Base-by-base conservation (phyloP, 2,888 invertebrate genomes). In the Chydorus sphaericus region DNA sequence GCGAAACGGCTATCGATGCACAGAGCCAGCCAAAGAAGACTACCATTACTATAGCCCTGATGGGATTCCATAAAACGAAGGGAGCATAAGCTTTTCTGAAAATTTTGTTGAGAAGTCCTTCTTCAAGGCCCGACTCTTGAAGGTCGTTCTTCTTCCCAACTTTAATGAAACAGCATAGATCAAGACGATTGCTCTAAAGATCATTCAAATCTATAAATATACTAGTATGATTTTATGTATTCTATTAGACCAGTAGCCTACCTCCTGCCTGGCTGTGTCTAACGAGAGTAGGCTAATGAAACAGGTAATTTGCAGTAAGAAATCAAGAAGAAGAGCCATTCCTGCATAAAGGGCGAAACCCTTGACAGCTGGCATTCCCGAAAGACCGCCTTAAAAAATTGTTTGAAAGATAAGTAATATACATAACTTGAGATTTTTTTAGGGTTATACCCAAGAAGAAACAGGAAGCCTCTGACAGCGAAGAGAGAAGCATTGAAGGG, bases 311-410 rank as follows among this genome's bases (percentile, higher is more conserved):
- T 96, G 94, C 58, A 98, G 79, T 58, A 97, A 65, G 71, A 98
- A 96, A 74, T 97, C 93, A 55, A 98, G 80, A 2, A 97, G 73
- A 50, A 99, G 77, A 14, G 98, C 97, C 73, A 91, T 82, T 57
- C 89, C 96, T 3, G 98, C 97, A 70, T 97, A 98, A 30, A 97
- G 74, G 20, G 96, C 94, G 74, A 98, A 99, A 0, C 93, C 90
- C 63, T 81, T 80, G 39, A 99, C 97, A 0, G 98, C 98, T 16
- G 98, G 98, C 94, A 98, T 97, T 68, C 89, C 86, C 2, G 91
- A 90, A 58, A 98, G 37, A 14, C 33, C 54, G 8, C 44, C 44
- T 44, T 23, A n/a, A n/a, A n/a, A n/a, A n/a, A n/a, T n/a, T n/a
- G n/a, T n/a, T 44, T 44, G 39, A 39, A 39, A 18, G 26, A 37